Evolutionary conservation across 2,797 vertebrate species (phyloP), one percentile per base, ranked within the genome.

Genomic region (Eulemur coronatus): DNA sequence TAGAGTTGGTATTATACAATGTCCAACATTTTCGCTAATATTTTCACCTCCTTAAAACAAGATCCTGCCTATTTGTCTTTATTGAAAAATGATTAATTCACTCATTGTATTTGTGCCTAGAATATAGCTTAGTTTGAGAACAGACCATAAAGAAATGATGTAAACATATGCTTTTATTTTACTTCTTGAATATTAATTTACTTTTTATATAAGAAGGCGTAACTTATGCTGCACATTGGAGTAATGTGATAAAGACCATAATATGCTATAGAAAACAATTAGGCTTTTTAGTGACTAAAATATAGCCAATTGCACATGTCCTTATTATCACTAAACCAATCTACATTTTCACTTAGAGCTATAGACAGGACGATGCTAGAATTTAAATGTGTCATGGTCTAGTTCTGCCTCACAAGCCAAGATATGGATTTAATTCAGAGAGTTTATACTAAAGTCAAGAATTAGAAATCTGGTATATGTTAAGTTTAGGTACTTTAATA

Each of bases 141-240:
- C 2, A 91, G 70, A 7, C n/a, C 57, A 82, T 76, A 70, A 88
- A 92, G 75, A 43, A 96, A 88, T 91, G 70, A 91, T 69, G 48
- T 79, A 28, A 97, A 73, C 65, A 90, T 89, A 95, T 33, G 61
- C 41, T 90, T 88, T 8, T 43, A 46, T 82, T 90, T 95, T 94
- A 95, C 85, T 87, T 95, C 73, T 89, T 89, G 52, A 95, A 59
- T 79, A 90, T 65, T 82, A 46, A 75, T 85, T 92, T 95, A 81
- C 28, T 94, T 97, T 94, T 96, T 96, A 73, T 70, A 92, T 81
- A 92, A 89, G 65, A 57, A 96, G 76, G 85, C 78, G 3, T 12
- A 61, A 61, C 82, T 91, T 95, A 81, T 96, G 33, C 4, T 76
- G 41, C 5, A 24, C 5, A 5, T 75, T 94, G 3, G 14, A 88